Evolutionary conservation across 2,888 invertebrate genomes (phyloP).

Genomic region (Sminthurinus aureus): DNA sequence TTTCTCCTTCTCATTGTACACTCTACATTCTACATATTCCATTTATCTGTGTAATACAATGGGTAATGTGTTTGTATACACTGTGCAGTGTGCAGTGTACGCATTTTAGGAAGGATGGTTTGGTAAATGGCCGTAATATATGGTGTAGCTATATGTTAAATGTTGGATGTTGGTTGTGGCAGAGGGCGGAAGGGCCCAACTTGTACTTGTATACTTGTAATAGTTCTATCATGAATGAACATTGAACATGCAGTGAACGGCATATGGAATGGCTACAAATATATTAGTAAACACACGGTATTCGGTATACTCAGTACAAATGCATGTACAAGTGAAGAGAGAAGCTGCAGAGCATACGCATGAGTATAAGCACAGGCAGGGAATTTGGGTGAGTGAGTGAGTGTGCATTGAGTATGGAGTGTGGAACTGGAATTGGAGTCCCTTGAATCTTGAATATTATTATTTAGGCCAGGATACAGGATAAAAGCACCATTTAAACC

Average conservation of each 20-base stretch:
- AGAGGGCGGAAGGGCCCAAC: slow-evolving; percentile 29
- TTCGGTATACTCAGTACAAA: not conserved
- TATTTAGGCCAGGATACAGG: slow-evolving; percentile 20
- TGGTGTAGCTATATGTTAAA: not conserved
- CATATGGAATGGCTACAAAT: too few relatives aligned
- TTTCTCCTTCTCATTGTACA: too few relatives aligned
- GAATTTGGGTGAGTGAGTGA: not conserved
- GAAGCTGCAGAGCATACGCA: slow-evolving; percentile 3
- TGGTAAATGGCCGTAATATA: not conserved
- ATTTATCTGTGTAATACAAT: not conserved
- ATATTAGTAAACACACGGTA: too few relatives aligned
- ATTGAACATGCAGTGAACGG: too few relatives aligned
- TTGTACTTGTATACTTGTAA: not conserved
- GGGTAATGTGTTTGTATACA: too few relatives aligned
- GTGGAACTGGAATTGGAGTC: slow-evolving; percentile 3
- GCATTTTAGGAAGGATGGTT: not conserved
- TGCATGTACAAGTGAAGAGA: slow-evolving; percentile 26
- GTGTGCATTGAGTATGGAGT: not conserved
- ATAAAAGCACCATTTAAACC: slow-evolving; percentile 6
- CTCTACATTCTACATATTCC: not conserved
- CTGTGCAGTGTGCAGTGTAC: not conserved
- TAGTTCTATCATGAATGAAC: too few relatives aligned
- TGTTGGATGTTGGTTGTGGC: not conserved
- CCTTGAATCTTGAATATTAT: not conserved
- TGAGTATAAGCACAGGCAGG: not conserved